Base-by-base conservation (phyloP, 2,113 vertebrate genomes). In the Zeus faber region DNA sequence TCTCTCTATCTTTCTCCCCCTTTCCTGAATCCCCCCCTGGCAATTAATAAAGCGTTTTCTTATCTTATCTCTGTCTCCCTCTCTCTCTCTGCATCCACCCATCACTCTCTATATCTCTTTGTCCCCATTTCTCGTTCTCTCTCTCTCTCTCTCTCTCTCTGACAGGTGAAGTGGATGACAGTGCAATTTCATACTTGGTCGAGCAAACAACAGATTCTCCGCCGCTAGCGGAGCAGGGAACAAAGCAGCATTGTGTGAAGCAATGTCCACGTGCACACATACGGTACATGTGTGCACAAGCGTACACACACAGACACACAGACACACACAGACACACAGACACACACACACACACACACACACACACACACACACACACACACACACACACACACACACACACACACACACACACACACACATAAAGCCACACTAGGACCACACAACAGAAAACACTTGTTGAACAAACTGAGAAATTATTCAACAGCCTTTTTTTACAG, bases 111-210 rank as follows among this genome's bases (percentile, higher is more conserved):
- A n/a, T n/a, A n/a, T n/a, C n/a, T n/a, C n/a, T n/a, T n/a, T n/a
- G n/a, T n/a, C n/a, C n/a, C n/a, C n/a, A n/a, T n/a, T n/a, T n/a
- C n/a, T n/a, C n/a, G n/a, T n/a, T n/a, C n/a, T n/a, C n/a, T n/a
- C n/a, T n/a, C 13, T 5, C 17, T 14, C 47, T 13, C 25, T 6
- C 13, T 29, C 3, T 24, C 20, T 5, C 45, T 51, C 54, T 58
- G 71, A 70, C 65, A 83, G 73, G 73, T 82, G 72, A 82, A 72
- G 77, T 66, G 18, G 67, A 79, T 62, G 79, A 76, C 79, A 37
- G 62, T 49, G 62, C 69, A 77, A 85, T 84, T 83, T 85, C 78
- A 82, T 82, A 77, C 63, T 57, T 74, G 52, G 4, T 56, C 18
- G 65, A 67, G 63, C 45, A 0, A 54, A 72, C 50, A 65, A 76